These are phyloP conservation scores for Drosophila truncata DNA, from an alignment of 1,140 invertebrate species.

Conservation along the genomic window DNA sequence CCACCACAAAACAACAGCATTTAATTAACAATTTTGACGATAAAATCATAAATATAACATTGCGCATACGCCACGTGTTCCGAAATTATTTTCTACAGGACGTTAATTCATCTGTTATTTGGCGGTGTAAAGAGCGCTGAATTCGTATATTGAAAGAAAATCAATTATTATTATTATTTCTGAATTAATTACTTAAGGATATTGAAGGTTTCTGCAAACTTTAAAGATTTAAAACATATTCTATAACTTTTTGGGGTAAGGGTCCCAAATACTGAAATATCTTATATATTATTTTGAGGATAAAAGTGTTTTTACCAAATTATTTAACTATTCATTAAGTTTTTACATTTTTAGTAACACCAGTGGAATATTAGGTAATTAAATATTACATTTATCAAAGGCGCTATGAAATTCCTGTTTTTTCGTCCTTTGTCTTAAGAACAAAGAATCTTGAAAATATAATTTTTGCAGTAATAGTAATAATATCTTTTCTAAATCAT, in stretches of 20 bases:
- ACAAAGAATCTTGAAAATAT: no score
- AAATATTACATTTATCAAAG: no score
- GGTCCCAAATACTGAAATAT: neutral
- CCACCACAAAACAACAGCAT: constrained; percentile 24
- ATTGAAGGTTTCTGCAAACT: neutral
- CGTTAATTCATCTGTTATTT: neutral
- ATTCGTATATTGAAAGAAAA: no score
- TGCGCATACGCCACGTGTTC: constrained; percentile 56
- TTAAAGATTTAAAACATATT: no score
- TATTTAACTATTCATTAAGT: no score
- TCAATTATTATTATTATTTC: no score
- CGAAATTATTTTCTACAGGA: neutral
- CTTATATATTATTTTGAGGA: neutral
- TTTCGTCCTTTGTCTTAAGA: no score
- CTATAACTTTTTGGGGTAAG: neutral
- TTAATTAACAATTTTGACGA: constrained; percentile 52
- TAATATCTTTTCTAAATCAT: no score
- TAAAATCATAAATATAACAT: constrained; percentile 69
- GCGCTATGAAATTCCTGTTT: no score
- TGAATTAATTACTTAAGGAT: neutral
- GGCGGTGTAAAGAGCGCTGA: neutral
- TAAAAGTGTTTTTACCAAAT: neutral
- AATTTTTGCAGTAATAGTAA: no score
- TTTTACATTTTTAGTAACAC: no score
- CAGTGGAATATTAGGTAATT: no score